phyloP scores from a whole-genome alignment of 92 coral and sea anemone genomes.

The Bergia puertoricense region DNA sequence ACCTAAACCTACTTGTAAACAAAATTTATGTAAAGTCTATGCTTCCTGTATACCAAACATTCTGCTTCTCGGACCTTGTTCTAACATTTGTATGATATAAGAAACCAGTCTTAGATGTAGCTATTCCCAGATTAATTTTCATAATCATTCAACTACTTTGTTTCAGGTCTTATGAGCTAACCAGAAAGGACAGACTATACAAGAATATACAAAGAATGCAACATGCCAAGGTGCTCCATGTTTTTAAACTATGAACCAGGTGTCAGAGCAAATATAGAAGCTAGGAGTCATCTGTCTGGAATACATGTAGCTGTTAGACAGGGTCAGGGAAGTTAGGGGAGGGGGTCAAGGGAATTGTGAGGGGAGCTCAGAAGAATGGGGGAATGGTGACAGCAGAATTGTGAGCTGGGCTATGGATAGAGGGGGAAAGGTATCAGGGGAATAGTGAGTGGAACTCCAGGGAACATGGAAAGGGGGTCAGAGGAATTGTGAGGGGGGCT shows the following conservation, averaged over 20 bases:
- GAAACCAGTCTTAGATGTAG: no score
- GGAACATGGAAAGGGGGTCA: no score
- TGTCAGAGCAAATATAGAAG: not conserved
- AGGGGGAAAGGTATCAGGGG: no score
- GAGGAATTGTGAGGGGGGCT: no score
- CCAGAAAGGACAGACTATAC: conserved; percentile 92
- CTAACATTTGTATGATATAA: not conserved
- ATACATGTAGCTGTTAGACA: not conserved
- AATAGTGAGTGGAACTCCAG: no score
- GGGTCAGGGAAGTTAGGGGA: not conserved
- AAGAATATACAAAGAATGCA: conserved; percentile 95
- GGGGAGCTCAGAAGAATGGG: not conserved
- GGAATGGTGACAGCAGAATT: not conserved
- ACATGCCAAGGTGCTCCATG: conserved; percentile 72
- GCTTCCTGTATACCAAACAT: not conserved
- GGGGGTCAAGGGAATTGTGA: not conserved
- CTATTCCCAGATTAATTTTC: no score
- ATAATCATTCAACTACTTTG: not conserved
- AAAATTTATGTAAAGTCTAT: no score
- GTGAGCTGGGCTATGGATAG: no score
- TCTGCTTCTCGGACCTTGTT: not conserved
- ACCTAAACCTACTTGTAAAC: no score
- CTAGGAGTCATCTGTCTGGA: not conserved
- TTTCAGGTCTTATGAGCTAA: conserved; percentile 93
- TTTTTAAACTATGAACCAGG: not conserved